Evolutionary conservation across 2,888 invertebrate genomes (phyloP), one percentile per base, ranked within the genome.

Genomic region (Phyto melanocephala): DNA sequence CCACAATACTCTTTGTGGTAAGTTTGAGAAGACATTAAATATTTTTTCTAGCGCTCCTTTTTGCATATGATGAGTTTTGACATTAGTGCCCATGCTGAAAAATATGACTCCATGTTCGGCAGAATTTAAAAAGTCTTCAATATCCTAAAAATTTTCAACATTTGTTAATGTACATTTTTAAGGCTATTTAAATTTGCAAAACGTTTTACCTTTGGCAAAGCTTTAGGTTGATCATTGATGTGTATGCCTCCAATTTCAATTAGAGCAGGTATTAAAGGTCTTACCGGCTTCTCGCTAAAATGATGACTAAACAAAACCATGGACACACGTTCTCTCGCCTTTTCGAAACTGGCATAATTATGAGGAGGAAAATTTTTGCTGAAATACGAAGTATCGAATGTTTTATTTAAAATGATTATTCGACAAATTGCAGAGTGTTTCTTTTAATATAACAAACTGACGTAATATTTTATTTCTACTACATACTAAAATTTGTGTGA

Each of bases 1-100:
- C 94, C 94, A 94, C 2, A 95, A 82, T 0, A 94, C 92, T 3
- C 92, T 93, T 77, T 94, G 93, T 83, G 94, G 93, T 1, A 94
- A 82, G 77, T 91, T 92, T 7, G 92, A 88, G 63, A 95, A 93
- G 2, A 92, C 93, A 63, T 92, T 92, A 3, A 93, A 86, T 47
- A 95, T 91, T 5, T 91, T 92, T 28, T 92, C 87, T 33, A 91
- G 89, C 83, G 92, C 92, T 0, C 92, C 91, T 0, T 86, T 84
- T 0, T 93, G 92, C 77, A 95, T 86, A 6, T 85, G 85, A 1
- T 84, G 67, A 2, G 85, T 85, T 58, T 87, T 86, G 1, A 91
- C 83, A 76, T 91, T 91, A 1, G 92, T 90, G n/a, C 92, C 92
- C 70, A 92, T 85, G 65, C 91, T 92, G 54, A 92, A 90, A 78